phyloP scores from a whole-genome alignment of 2,113 vertebrate species.

The Erythrocercus mccallii region DNA sequence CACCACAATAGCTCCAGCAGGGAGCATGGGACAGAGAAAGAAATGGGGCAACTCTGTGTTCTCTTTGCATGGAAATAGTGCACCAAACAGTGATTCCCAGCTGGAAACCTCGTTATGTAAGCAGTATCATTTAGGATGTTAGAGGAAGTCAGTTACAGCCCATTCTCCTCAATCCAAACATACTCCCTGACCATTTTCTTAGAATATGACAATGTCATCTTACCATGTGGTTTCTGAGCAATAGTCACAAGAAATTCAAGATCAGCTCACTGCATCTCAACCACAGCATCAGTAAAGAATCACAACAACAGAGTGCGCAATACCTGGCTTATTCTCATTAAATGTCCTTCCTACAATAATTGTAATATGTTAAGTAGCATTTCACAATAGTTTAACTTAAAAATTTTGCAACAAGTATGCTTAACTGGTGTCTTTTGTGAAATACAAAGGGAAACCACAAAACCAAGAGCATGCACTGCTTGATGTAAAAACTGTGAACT shows the following conservation, averaged over 20 bases:
- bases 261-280: neutral
- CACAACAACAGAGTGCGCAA: neutral
- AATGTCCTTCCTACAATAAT: neutral
- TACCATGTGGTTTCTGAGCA: neutral
- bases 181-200: neutral
- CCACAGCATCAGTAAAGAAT: neutral
- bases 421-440: conserved; percentile 37
- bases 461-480: conserved; percentile 5
- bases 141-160: neutral
- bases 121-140: neutral
- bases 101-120: neutral
- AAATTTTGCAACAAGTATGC: conserved; percentile 49
- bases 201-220: neutral
- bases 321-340: neutral
- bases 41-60: neutral
- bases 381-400: conserved; percentile 48
- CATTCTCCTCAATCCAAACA: neutral
- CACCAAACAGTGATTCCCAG: neutral
- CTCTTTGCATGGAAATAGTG: neutral
- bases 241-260: neutral
- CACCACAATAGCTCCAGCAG: neutral
- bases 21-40: neutral
- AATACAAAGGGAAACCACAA: conserved; percentile 52
- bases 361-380: neutral
- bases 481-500: conserved; percentile 42